Conservation (phyloP, 1,140 invertebrate genomes). For the Cyclargus thomasi region DNA sequence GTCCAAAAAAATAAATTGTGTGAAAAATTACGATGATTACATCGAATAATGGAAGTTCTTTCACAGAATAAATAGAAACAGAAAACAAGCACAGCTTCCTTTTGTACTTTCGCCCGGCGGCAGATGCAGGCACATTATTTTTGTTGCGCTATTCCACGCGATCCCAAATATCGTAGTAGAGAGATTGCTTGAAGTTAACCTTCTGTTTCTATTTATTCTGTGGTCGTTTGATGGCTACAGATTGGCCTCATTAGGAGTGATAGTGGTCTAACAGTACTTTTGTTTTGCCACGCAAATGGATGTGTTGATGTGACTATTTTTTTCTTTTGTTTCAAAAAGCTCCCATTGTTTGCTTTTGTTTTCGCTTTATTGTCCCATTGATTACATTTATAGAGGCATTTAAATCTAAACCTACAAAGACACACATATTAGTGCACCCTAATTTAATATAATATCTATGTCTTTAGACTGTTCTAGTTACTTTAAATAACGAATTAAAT, state of each 20-base stretch:
- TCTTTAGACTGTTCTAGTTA: no score
- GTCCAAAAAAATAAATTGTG: conserved; percentile 70
- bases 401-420: background rate
- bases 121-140: background rate
- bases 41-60: conserved; percentile 59
- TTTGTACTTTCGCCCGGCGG: background rate
- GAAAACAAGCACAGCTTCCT: background rate
- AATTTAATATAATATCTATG: background rate
- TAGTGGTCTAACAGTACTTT: conserved; percentile 62
- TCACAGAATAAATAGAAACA: conserved; percentile 39
- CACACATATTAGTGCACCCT: background rate
- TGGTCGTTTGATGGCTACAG: conserved; percentile 25
- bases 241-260: conserved; percentile 70
- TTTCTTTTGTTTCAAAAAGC: conserved; percentile 33
- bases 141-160: background rate
- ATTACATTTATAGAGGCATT: background rate
- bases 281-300: conserved; percentile 46
- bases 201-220: conserved; percentile 25
- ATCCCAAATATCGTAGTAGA: background rate
- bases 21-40: conserved; percentile 74
- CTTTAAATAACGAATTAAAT: no score
- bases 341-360: conserved; percentile 20
- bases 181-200: background rate
- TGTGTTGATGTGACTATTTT: conserved; percentile 26
- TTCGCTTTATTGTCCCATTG: conserved; percentile 14